Evolutionary conservation across 35 echinoderm and acorn worm genomes (phyloP).

Genomic region (Ophiothrix spiculata): DNA sequence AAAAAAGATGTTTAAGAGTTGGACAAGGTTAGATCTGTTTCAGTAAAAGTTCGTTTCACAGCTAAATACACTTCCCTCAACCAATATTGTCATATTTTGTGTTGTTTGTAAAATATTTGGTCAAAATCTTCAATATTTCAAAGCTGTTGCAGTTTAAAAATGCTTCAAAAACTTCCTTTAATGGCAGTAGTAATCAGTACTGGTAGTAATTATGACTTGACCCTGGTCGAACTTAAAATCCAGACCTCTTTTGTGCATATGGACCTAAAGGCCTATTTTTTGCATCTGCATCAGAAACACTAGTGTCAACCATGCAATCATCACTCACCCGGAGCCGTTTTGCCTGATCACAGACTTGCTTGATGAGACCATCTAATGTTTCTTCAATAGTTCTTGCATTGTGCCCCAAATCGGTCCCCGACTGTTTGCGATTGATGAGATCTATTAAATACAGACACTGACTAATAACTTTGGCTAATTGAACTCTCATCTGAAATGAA

Average conservation of each 20-base stretch:
- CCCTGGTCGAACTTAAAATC: background rate
- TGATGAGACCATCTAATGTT: slow-evolving; percentile 18
- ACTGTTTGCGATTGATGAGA: slow-evolving; percentile 9
- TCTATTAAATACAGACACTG: background rate
- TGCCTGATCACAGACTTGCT: slow-evolving; percentile 41
- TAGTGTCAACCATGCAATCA: background rate
- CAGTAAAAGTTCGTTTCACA: too few species aligned
- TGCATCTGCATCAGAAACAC: background rate
- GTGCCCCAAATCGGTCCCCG: background rate
- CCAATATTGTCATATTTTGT: too few species aligned
- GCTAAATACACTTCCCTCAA: too few species aligned
- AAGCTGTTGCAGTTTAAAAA: too few species aligned
- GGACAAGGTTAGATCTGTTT: too few species aligned
- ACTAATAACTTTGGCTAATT: slow-evolving; percentile 28
- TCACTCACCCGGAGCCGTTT: slow-evolving; percentile 26
- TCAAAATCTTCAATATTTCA: too few species aligned
- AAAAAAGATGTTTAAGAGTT: too few species aligned
- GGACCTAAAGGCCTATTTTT: background rate
- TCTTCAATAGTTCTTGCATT: slow-evolving; percentile 4
- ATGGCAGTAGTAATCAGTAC: too few species aligned
- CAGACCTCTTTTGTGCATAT: too few species aligned
- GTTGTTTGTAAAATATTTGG: too few species aligned
- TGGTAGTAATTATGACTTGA: too few species aligned
- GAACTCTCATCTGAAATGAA: slow-evolving; percentile 22
- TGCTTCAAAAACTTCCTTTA: too few species aligned